Base-by-base conservation (phyloP, 1,140 invertebrate species). In the Littorina saxatilis region DNA sequence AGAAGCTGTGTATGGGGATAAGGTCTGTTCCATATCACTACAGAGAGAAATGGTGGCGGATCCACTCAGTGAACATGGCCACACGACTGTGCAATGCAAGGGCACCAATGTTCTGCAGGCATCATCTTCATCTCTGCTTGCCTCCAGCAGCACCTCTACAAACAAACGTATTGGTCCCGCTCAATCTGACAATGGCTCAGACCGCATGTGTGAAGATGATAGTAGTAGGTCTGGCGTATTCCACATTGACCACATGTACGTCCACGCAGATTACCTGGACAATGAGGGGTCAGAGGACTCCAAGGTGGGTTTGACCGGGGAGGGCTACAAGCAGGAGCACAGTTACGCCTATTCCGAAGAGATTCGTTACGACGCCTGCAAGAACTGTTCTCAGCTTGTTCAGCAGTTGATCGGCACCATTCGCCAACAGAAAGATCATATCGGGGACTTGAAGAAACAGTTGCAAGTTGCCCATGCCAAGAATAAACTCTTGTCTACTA, bases 261-360 rank as follows among this genome's bases (percentile, higher is more conserved):
- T 68, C 35, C 35, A 68, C 17, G 43, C 43, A 9, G 43, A 47
- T 47, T 47, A 47, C 35, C 17, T 39, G 13, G 13, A 39, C 66
- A 39, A 13, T 13, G 35, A 39, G 35, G 17, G 23, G 23, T 0
- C 35, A 29, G 1, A 13, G 17, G 2, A 39, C 23, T 9, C 4
- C 66, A 17, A 29, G 17, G 17, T 23, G 0, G 0, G n/a, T n/a
- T 66, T 66, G 29, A 32, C 61, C 3, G 9, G 7, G 20, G 61
- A 68, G 5, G 66, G 66, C 32, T 68, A 68, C 66, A 68, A 68
- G 27, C 66, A 68, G 66, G 66, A 68, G 66, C 66, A 68, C 35
- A 68, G 66, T 23, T 68, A 68, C 17, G 66, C 66, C 32, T 39
- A 68, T 27, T 68, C 66, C 4, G 66, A 68, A 23, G 66, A 68